These are phyloP conservation scores for Meteorus sp. DNA, from an alignment of 1,140 invertebrate genomes.

Conservation along the genomic window DNA sequence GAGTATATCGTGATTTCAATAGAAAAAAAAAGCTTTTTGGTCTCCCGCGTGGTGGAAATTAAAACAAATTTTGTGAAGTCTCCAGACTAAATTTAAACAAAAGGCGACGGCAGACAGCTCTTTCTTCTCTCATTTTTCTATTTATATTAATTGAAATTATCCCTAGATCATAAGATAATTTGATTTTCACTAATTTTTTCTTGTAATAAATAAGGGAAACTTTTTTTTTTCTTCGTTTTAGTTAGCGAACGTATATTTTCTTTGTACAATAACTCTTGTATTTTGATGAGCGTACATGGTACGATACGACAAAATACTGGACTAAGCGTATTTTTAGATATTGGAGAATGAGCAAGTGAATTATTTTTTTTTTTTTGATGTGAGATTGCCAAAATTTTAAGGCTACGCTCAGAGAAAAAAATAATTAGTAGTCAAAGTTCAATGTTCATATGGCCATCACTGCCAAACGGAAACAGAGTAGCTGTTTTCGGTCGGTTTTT, in stretches of 20 bases:
- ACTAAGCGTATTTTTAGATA: constrained; percentile 26
- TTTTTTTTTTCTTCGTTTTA: constrained; percentile 3
- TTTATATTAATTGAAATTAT: background rate
- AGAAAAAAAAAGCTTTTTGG: too few species aligned
- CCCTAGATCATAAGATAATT: background rate
- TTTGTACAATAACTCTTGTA: constrained; percentile 19
- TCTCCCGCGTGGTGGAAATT: too few species aligned
- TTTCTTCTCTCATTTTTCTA: constrained; percentile 8
- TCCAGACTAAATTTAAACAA: too few species aligned
- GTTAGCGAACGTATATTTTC: constrained; percentile 15
- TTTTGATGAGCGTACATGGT: constrained; percentile 22
- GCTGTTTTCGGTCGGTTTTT: constrained; percentile 18
- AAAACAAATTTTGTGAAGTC: too few species aligned
- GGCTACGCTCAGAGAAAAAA: background rate
- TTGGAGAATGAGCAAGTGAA: constrained; percentile 4
- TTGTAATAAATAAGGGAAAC: too few species aligned
- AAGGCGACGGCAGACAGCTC: background rate
- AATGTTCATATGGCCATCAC: constrained; percentile 20
- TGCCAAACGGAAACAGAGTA: constrained; percentile 14
- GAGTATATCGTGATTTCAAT: too few species aligned
- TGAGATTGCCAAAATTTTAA: too few species aligned
- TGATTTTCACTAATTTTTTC: background rate
- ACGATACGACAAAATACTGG: constrained; percentile 21
- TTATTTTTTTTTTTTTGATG: too few species aligned
- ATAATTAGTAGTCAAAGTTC: constrained; percentile 8